Evolutionary conservation across 92 coral and sea anemone genomes (phyloP).

Genomic region (Bergia puertoricense): DNA sequence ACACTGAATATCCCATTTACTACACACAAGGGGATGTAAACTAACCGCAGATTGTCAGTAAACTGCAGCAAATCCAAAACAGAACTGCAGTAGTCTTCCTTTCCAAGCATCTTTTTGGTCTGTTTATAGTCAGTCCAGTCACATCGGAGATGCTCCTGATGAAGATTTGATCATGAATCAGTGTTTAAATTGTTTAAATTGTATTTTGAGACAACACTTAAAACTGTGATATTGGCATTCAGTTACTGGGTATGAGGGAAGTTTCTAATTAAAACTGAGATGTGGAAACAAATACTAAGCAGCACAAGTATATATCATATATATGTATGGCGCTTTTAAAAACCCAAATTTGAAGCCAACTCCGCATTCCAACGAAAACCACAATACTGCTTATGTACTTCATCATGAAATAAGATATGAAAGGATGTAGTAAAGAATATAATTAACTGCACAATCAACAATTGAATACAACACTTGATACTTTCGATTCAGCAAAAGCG

Average conservation of each 20-base stretch:
- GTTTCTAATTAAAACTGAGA: neutral
- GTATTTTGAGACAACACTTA: neutral
- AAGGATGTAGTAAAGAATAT: neutral
- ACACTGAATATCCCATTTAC: constrained; percentile 17
- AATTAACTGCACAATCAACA: neutral
- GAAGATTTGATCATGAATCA: neutral
- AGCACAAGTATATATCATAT: too few species aligned
- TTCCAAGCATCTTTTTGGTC: constrained; percentile 3
- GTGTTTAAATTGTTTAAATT: neutral
- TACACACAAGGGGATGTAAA: constrained; percentile 22
- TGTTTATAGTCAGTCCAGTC: neutral
- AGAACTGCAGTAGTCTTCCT: constrained; percentile 1
- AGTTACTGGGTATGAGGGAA: neutral
- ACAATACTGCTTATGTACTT: neutral
- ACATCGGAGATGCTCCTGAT: neutral
- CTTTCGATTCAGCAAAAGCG: neutral
- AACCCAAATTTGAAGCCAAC: neutral
- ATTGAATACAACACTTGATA: neutral
- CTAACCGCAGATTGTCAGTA: constrained; percentile 10
- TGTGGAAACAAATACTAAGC: neutral
- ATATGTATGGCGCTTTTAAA: neutral
- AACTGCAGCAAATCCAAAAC: constrained; percentile 17
- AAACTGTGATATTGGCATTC: neutral
- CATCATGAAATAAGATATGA: neutral
- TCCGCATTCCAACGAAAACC: neutral